Base-by-base conservation (phyloP, 1,140 invertebrate species). In the Lepidostoma basale region DNA sequence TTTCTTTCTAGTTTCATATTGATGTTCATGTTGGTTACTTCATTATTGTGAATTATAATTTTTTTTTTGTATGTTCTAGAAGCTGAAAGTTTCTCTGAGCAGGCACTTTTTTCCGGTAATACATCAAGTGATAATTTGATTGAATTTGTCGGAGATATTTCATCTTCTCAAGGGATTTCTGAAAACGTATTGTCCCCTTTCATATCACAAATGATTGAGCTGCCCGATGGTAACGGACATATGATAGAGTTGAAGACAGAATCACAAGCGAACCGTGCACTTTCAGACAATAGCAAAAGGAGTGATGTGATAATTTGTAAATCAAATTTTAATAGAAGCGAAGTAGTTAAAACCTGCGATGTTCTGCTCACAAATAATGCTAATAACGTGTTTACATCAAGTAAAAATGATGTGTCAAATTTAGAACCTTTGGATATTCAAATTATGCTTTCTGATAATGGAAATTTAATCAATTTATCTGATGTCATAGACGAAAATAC, bases 391-490 rank as follows among this genome's bases (percentile, higher is more conserved):
- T 12, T 58, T 36, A 36, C 16, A n/a, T 33, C 56, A 18, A 36
- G 20, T 54, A 39, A 62, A 47, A 14, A 25, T 3, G 23, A 42
- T 26, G 14, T 47, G 20, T 49, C 25, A 28, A 23, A 22, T 4
- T 6, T 59, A 14, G 63, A 63, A 65, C 59, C 71, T 2, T 40
- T 70, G 45, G 68, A 73, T 58, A 67, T 73, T 9, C 49, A 70
- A 65, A 70, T 70, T 22, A 70, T 70, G 62, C 42, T 73, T 12
- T 47, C 65, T 8, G 72, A 73, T 23, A 63, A 42, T 9, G 54
- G 58, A 20, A 39, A 65, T 30, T 44, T 69, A 28, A 69, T 69
- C 10, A 72, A 69, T 28, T 33, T 72, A 8, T 58, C 67, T 16
- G 68, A 71, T 52, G 36, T 69, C 18, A 30, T 67, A 1, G 62